Percentiles rank a stretch among this genome's conserved stretches.
These are phyloP conservation scores for Poecile montanus DNA, from an alignment of 2,797 vertebrate species.

Conservation along the genomic window DNA sequence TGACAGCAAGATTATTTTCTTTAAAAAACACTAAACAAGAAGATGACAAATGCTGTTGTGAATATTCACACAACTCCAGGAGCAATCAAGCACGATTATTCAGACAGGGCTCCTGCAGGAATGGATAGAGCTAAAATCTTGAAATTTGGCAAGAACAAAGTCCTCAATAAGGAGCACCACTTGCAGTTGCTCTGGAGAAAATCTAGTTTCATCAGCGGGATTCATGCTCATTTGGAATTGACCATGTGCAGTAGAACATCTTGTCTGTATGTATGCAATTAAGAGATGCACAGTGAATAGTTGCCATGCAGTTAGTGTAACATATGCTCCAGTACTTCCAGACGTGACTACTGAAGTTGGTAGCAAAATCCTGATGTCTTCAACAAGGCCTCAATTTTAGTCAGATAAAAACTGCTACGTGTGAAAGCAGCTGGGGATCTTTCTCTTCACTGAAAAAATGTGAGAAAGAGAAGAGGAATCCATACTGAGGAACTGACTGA, in stretches of 20 bases:
- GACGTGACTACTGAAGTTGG: conserved; percentile 22
- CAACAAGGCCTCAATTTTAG: neutral
- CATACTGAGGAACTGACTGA: neutral
- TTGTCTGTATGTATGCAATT: conserved; percentile 54
- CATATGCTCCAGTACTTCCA: conserved; percentile 52
- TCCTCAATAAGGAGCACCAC: neutral
- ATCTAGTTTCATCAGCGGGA: neutral
- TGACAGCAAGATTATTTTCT: conserved; percentile 59
- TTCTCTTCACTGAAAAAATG: neutral
- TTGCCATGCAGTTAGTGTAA: conserved; percentile 40
- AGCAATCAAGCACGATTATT: conserved; percentile 12
- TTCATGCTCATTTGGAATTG: conserved; percentile 35
- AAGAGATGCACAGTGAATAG: conserved; percentile 48
- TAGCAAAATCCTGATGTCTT: conserved; percentile 54
- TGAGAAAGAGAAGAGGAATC: conserved; percentile 9
- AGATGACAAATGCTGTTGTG: conserved; percentile 53
- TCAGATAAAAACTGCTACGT: neutral
- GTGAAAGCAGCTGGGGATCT: conserved; percentile 32
- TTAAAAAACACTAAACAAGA: conserved; percentile 39
- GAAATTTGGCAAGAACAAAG: conserved; percentile 13
- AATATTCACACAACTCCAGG: conserved; percentile 40
- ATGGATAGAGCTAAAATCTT: conserved; percentile 7
- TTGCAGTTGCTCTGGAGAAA: conserved; percentile 25
- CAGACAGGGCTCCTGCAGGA: conserved; percentile 21
- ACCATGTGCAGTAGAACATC: conserved; percentile 49